Base-by-base conservation (phyloP, 2,888 invertebrate species). In the Clistopyga incitator region DNA sequence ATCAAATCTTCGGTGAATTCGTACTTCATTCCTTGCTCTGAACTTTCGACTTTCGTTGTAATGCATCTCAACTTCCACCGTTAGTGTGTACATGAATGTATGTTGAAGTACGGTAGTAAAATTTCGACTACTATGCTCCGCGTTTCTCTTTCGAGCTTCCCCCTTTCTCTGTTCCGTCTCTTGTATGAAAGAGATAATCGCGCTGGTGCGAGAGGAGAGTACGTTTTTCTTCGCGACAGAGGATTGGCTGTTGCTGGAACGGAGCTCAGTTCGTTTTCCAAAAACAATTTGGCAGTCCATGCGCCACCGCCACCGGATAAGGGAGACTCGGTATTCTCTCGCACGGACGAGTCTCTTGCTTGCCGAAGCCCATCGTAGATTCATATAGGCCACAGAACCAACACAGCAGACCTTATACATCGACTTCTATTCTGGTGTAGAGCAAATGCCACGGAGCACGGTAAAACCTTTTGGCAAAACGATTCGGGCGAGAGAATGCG, bases 271-370 rank as follows among this genome's bases (percentile, higher is more conserved):
- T 64, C 80, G 56, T 77, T 83, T 80, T 83, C 80, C 67, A 80
- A 83, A 83, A 80, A 83, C 77, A 83, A 83, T 83, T 83, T 80
- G 83, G 80, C 80, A 80, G 61, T 76, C 72, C 56, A 23, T 61
- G 54, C 59, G 38, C 20, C n/a, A 29, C 47, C 34, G 18, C 56
- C 34, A 20, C 56, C 50, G 65, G 77, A 70, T 45, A 59, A 20
- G 42, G 50, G 38, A 64, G 76, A 15, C 25, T 15, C 52, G 34
- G 23, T 52, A 61, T 59, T 34, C 34, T 47, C 47, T 61, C 61
- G 34, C 59, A 56, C 72, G 56, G 56, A 29, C 18, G 50, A 79
- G 52, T 45, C 34, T 67, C 54, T 74, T 25, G 54, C 47, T 67
- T 15, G 29, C 18, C 54, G 59, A 64, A 64, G 20, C 54, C 52